Evolutionary conservation across 2,113 vertebrate genomes (phyloP), one percentile per base, ranked within the genome.

Genomic region (Myrmecophaga tridactyla): DNA sequence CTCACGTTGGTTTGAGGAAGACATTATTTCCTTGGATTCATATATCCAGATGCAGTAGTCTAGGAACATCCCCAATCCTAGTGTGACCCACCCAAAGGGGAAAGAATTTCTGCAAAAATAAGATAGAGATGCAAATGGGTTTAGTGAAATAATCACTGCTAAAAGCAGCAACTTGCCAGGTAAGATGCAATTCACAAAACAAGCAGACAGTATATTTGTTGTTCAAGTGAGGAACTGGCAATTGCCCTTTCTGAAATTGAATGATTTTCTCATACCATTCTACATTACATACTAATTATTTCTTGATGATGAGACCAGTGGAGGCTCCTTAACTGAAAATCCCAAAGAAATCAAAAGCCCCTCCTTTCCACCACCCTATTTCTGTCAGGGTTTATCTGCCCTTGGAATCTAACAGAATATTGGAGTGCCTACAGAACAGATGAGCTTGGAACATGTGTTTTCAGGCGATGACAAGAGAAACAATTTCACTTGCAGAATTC

Each of bases 401-500:
- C 46, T 78, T 77, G 27, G 34, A 86, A 92, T 92, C 27, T 60
- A 73, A 29, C 12, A 15, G 23, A n/a, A 56, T 86, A 84, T 15
- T 72, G 41, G 80, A 82, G 53, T 58, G 17, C 11, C 36, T 56
- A 27, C 21, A 76, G 53, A 82, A 92, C 0, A 20, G 34, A 51
- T 70, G 3, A 96, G 12, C 23, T 27, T 85, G 62, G 93, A 83
- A 94, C 91, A 89, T 85, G 46, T 90, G 48, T 89, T 93, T 94
- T 73, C 72, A 80, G 39, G 51, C 93, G 86, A 97, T 70, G 95
- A 91, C 62, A 82, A 83, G 77, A 76, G 86, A 8, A 97, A 90
- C 89, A 90, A 97, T 92, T 97, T 77, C 80, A 96, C 96, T 92
- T 96, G 84, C 18, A 89, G 92, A 95, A 96, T 97, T 96, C 95